Evolutionary conservation across 1,140 invertebrate genomes (phyloP), one percentile per base, ranked within the genome.

Genomic region (Teleogryllus occipitalis): DNA sequence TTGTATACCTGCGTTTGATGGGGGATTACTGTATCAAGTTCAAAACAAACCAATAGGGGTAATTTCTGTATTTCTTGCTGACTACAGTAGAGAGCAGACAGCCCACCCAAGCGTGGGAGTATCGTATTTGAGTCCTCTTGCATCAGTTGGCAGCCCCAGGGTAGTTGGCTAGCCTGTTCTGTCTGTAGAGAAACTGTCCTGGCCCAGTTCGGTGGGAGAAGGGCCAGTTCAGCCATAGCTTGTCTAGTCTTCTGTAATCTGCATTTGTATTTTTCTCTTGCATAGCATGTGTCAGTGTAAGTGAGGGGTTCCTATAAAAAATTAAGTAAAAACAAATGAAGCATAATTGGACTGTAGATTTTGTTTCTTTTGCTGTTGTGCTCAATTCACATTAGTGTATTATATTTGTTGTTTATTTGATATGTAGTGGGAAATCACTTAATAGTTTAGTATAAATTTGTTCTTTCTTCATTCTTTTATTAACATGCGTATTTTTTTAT

Each of bases 261-360:
- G 54, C 54, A 65, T 65, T 14, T 14, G 54, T 65, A 7, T 18
- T 77, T 77, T 54, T 77, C 47, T 48, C 46, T 77, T 77, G 47
- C 76, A 77, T 77, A 77, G 76, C 76, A 77, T 77, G 79, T 10
- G 7, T 39, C n/a, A n/a, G 8, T 27, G 18, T 76, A 74, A 54
- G 73, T 79, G 48, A 75, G 46, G 73, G 48, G 48, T 76, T 78
- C 27, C 65, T 65, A 80, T 75, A 78, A 18, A 65, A 10, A 65
- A 7, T 18, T 5, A 39, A 39, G 27, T 39, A 39, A 39, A 39
- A 39, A 39, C 1, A 39, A 39, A 14, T 65, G 10, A 18, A 18
- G 54, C 18, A 7, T 18, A 14, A 65, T 65, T 65, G 10, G 18
- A 65, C 18, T 18, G 54, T 65, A 65, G 54, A 65, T 65, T 65